phyloP scores from a whole-genome alignment of 2,888 invertebrate species.

The Trichogramma dendrolimi region DNA sequence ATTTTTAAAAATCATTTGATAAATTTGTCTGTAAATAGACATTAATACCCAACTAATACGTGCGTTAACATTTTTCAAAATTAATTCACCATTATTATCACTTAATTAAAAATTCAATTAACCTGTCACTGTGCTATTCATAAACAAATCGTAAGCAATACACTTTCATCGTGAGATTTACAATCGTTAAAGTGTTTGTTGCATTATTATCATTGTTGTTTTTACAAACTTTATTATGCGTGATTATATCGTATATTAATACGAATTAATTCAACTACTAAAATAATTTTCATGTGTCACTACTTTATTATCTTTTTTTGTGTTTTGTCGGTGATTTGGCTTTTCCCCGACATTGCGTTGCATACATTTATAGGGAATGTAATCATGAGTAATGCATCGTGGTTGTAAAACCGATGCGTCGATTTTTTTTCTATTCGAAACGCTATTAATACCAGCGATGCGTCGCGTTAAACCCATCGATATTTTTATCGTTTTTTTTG shows the following conservation, averaged over 20 bases:
- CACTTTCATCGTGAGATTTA: constrained; percentile 1
- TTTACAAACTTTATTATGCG: constrained; percentile 1
- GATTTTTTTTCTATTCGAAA: not conserved
- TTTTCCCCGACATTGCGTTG: too few species aligned
- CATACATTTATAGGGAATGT: constrained; percentile 13
- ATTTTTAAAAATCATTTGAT: constrained; percentile 5
- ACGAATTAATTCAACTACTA: not conserved
- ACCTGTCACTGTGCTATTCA: not conserved
- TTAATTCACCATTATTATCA: constrained; percentile 4
- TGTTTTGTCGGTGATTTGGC: too few species aligned
- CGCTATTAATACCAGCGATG: constrained; percentile 8
- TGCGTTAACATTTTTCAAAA: too few species aligned
- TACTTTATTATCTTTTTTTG: too few species aligned
- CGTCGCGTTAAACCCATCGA: not conserved
- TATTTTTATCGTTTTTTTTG: too few species aligned
- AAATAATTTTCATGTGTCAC: not conserved
- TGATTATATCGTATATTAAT: not conserved
- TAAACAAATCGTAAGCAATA: not conserved
- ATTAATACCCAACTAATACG: constrained; percentile 1
- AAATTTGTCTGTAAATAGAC: constrained; percentile 1
- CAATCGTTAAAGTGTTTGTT: constrained; percentile 6
- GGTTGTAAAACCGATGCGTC: not conserved
- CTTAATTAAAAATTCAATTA: constrained; percentile 14
- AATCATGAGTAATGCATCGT: constrained; percentile 9
- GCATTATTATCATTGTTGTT: not conserved